These are phyloP conservation scores for Phragmatobia fuliginosa DNA, from an alignment of 2,888 invertebrate genomes.

Conservation along the genomic window DNA sequence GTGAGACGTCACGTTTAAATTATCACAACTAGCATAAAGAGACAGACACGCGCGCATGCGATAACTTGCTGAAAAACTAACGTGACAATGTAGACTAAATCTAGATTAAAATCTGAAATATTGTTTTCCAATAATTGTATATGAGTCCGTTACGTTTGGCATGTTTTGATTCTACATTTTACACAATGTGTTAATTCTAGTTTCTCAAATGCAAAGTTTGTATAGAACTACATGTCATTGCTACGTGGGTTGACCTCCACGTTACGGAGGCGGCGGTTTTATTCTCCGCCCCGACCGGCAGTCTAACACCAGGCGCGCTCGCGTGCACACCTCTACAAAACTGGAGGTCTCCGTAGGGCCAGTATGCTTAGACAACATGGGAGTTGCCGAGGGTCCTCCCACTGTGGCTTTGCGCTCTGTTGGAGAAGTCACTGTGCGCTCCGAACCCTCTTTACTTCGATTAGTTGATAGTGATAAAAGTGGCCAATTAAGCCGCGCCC, in stretches of 20 bases:
- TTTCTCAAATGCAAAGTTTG: constrained; percentile 61
- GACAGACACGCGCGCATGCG: constrained; percentile 74
- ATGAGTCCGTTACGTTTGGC: constrained; percentile 16
- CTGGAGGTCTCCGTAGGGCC: constrained; percentile 84
- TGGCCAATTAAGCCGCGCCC: constrained; percentile 79
- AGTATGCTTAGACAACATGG: constrained; percentile 84
- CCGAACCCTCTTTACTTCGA: constrained; percentile 78
- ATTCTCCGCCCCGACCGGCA: constrained; percentile 67
- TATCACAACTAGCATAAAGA: constrained; percentile 79
- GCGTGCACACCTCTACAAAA: constrained; percentile 79
- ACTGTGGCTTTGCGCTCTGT: constrained; percentile 73
- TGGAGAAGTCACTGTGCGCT: constrained; percentile 74
- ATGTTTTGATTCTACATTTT: constrained; percentile 2
- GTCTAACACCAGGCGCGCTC: constrained; percentile 78
- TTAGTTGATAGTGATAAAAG: constrained; percentile 79
- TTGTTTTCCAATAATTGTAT: constrained; percentile 10
- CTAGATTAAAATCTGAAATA: constrained; percentile 4
- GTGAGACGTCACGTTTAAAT: constrained; percentile 72
- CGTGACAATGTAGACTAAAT: constrained; percentile 22
- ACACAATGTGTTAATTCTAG: constrained; percentile 5
- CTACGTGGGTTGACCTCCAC: constrained; percentile 62
- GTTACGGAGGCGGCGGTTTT: constrained; percentile 61
- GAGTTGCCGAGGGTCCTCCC: constrained; percentile 74
- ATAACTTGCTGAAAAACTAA: constrained; percentile 59
- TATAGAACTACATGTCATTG: constrained; percentile 68